A percentile compares a stretch with the other conserved stretches of the same genome.
phyloP scores from a whole-genome alignment of 2,888 invertebrate species.

The Polymixis flavicincta region DNA sequence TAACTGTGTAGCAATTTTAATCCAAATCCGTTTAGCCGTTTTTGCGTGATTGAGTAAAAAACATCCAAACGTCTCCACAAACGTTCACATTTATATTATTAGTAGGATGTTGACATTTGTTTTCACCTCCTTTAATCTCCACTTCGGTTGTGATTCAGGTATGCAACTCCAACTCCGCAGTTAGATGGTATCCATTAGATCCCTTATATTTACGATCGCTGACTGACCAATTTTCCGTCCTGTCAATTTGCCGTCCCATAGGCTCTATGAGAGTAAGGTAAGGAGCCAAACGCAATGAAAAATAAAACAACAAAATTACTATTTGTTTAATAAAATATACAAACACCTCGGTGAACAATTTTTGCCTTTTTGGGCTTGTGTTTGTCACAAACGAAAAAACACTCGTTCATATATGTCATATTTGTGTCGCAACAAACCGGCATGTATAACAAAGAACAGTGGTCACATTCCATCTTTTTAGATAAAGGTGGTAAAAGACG shows the following conservation, averaged over 20 bases:
- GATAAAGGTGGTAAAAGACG: background rate
- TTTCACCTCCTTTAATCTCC: no score
- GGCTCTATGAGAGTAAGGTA: background rate
- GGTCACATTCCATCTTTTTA: background rate
- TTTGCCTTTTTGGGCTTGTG: accelerated
- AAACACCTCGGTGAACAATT: background rate
- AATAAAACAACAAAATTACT: background rate
- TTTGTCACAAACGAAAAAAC: background rate
- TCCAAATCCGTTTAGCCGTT: no score
- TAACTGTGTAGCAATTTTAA: no score
- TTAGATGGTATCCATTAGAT: no score
- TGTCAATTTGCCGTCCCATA: background rate
- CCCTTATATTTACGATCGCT: no score
- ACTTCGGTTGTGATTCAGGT: no score
- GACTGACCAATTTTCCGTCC: background rate
- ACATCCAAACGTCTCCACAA: no score
- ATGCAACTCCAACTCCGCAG: no score
- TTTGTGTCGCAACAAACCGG: conserved; percentile 11
- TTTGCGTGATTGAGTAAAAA: no score
- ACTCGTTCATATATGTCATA: conserved; percentile 15
- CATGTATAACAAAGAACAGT: background rate
- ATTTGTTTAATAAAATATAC: conserved; percentile 25
- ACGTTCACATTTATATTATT: no score
- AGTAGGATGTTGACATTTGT: no score
- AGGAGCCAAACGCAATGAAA: background rate